Conservation (phyloP, 2,797 vertebrate genomes). For the Erethizon dorsatum region DNA sequence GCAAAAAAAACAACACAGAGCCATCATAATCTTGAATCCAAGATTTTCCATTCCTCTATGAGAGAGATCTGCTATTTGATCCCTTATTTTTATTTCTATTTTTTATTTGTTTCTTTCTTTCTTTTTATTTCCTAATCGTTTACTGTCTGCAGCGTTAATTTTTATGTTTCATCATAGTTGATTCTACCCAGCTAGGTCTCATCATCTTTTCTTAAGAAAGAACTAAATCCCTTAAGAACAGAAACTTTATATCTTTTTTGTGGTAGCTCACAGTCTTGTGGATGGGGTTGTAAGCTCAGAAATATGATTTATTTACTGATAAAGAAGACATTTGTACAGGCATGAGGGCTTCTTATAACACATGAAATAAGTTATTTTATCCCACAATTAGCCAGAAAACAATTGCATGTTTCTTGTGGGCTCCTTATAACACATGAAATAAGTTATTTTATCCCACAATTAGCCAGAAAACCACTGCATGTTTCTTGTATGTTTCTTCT, state of each 20-base stretch:
- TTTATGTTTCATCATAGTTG: constrained; percentile 12
- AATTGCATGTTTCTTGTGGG: background rate
- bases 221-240: background rate
- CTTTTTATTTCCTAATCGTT: background rate
- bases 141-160: background rate
- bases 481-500: background rate
- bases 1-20: background rate
- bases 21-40: background rate
- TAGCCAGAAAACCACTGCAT: constrained; percentile 1
- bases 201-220: background rate
- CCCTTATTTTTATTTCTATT: no score
- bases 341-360: background rate
- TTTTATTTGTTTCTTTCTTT: background rate
- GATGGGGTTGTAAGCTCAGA: background rate
- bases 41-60: background rate
- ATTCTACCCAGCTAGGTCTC: background rate
- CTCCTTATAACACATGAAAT: background rate
- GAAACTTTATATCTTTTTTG: background rate
- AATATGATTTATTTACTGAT: background rate
- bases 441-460: background rate
- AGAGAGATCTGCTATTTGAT: background rate
- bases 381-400: background rate
- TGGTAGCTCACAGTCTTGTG: background rate
- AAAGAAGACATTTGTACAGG: background rate
- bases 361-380: constrained; percentile 16